phyloP scores from a whole-genome alignment of 2,888 invertebrate genomes.

The Mesochorus sp. region DNA sequence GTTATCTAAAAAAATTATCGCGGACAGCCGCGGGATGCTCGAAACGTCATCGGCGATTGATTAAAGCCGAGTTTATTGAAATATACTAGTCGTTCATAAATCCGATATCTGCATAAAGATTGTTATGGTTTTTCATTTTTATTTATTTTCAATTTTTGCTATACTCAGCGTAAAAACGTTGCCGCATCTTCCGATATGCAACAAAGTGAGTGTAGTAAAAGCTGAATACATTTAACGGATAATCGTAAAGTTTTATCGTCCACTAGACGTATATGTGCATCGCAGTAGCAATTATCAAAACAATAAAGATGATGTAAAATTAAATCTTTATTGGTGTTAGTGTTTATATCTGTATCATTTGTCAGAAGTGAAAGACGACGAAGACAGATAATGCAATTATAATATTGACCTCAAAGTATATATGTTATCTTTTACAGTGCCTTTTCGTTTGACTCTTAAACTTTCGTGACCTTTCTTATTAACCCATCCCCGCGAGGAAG shows the following conservation, averaged over 20 bases:
- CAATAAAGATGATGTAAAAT: slow-evolving; percentile 10
- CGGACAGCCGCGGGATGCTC: neutral
- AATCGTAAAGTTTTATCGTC: slow-evolving; percentile 14
- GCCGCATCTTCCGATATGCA: too few species aligned
- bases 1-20: slow-evolving; percentile 26
- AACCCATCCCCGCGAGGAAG: slow-evolving; percentile 43
- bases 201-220: neutral
- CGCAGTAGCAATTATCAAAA: slow-evolving; percentile 9
- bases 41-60: slow-evolving; percentile 8
- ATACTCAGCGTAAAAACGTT: too few species aligned
- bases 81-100: neutral
- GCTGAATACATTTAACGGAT: neutral
- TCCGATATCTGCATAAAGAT: neutral
- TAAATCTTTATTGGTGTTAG: slow-evolving; percentile 2
- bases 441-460: slow-evolving; percentile 62
- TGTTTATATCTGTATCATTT: slow-evolving; percentile 20
- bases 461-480: slow-evolving; percentile 52
- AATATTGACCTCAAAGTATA: slow-evolving; percentile 51
- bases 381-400: slow-evolving; percentile 46
- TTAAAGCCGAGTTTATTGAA: slow-evolving; percentile 37
- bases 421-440: slow-evolving; percentile 46
- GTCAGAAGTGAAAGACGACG: slow-evolving; percentile 15
- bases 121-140: neutral
- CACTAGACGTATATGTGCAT: neutral
- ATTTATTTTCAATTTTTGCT: too few species aligned